Evolutionary conservation across 30 jellyfish, hydroid and myxozoan species (phyloP).

Genomic region (Aurelia aurita): DNA sequence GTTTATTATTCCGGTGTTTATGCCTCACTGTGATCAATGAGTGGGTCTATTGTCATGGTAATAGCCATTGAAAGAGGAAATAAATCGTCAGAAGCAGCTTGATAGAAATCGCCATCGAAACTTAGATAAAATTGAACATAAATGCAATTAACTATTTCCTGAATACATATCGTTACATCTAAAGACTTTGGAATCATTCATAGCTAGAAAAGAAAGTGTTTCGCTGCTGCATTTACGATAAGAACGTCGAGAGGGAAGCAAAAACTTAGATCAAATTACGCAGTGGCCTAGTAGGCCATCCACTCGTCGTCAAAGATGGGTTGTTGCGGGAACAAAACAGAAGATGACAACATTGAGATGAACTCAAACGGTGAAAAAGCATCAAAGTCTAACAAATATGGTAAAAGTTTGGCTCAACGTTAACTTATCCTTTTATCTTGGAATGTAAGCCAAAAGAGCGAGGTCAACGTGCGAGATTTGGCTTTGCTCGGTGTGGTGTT

Average conservation of each 20-base stretch:
- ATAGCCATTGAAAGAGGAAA: constrained; percentile 15
- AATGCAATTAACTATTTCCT: no score
- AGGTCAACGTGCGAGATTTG: no score
- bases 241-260: no score
- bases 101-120: not conserved
- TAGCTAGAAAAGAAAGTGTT: not conserved
- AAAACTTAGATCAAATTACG: no score
- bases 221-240: not conserved
- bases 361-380: constrained; percentile 37
- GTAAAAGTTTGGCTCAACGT: not conserved
- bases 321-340: constrained; percentile 75
- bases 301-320: constrained; percentile 67
- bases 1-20: no score
- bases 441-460: no score
- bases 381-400: constrained; percentile 69
- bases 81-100: not conserved
- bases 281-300: not conserved
- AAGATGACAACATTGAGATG: constrained; percentile 68
- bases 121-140: no score
- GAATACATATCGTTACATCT: no score
- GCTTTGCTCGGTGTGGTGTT: no score
- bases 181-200: no score
- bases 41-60: constrained; percentile 25
- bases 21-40: no score
- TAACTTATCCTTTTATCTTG: no score